Percentiles rank a stretch among this genome's conserved stretches.
Conservation (phyloP, 2,888 invertebrate genomes). For the Ferrisia virgata region DNA sequence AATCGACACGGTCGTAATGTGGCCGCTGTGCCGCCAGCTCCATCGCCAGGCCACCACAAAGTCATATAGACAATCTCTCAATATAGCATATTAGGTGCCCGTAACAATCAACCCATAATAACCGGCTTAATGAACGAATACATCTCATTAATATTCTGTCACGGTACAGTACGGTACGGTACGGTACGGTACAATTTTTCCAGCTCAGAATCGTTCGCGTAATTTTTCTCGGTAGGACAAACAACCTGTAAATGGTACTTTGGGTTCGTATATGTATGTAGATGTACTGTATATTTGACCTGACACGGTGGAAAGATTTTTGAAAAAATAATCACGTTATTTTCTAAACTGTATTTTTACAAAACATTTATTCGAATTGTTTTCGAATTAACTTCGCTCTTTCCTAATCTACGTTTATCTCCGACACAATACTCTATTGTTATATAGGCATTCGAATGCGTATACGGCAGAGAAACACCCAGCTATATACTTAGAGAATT, state of each 20-base stretch:
- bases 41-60: neutral
- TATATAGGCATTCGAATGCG: neutral
- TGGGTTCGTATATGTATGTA: no score
- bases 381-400: neutral
- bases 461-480: neutral
- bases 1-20: neutral
- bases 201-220: neutral
- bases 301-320: neutral
- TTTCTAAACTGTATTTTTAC: neutral
- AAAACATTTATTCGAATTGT: neutral
- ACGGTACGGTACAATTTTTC: neutral
- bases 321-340: neutral
- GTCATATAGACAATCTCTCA: no score
- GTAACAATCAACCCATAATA: conserved; percentile 3
- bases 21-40: neutral
- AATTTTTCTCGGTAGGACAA: neutral
- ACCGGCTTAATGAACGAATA: conserved; percentile 1
- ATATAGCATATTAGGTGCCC: neutral
- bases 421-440: neutral
- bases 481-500: no score
- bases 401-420: conserved; percentile 20
- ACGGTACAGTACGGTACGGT: neutral
- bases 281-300: no score
- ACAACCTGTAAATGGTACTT: neutral
- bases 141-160: neutral